Base-by-base conservation (phyloP, 2,113 vertebrate genomes). In the Eolophus roseicapilla region DNA sequence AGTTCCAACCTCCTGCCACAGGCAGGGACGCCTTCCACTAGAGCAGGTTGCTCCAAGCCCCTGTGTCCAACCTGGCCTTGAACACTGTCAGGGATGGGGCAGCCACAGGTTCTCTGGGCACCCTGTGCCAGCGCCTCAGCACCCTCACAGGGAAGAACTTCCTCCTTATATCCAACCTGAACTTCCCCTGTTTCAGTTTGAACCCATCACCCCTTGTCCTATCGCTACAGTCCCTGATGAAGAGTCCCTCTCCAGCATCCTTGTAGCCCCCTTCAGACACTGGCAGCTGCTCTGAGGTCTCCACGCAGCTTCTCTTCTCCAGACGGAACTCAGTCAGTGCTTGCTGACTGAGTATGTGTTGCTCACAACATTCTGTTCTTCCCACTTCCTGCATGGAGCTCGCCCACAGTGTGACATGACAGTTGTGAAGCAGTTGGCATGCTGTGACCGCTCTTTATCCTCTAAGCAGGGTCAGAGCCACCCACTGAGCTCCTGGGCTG, bases 361-460 rank as follows among this genome's bases (percentile, higher is more conserved):
- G 0, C 50, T 94, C 37, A 44, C 49, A 43, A 3, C 69, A 5
- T 35, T 6, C 2, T 73, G 44, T 82, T 85, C 71, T 46, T 62
- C 20, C 75, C 44, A 31, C 10, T 59, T 27, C 13, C 39, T 65
- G 53, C 57, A 1, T 2, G 15, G 64, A 52, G 64, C 80, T 94
- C 0, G 0, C 57, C 60, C 28, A 14, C 18, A 0, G 62, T 7
- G 57, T 74, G 75, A 19, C 9, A 9, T 33, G 75, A 19, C 44
- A 33, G 53, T 1, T 49, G 59, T 11, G 59, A 18, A 35, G 93
- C 60, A 41, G 67, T 3, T 52, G 84, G 29, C 0, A 0, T 0
- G 0, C 71, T 35, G 37, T 86, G 88, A 24, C 37, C 0, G 0
- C 25, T 67, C 83, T 41, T 43, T 25, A 3, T 82, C 46, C 46